These are phyloP conservation scores for Pantherophis alleghaniensis DNA, from an alignment of 2,797 vertebrate species.

Conservation along the genomic window DNA sequence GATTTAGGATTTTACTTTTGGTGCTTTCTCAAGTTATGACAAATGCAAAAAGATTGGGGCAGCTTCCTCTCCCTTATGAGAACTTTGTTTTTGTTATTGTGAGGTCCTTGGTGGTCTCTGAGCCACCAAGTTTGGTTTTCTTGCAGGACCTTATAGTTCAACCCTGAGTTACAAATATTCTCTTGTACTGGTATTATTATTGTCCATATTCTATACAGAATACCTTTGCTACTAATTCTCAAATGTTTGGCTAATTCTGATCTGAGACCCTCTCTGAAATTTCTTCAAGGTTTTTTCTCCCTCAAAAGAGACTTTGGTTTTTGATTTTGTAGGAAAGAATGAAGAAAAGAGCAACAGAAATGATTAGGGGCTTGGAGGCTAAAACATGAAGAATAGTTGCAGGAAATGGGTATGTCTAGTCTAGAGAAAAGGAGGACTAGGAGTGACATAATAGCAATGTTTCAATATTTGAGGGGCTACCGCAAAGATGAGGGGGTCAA, in stretches of 20 bases:
- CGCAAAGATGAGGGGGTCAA: background rate
- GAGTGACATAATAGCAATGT: background rate
- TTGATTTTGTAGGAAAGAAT: background rate
- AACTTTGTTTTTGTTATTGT: background rate
- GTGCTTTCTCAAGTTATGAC: background rate
- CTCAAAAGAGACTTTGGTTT: background rate
- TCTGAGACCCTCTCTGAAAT: background rate
- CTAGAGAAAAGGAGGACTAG: background rate
- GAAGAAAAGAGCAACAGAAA: too few species aligned
- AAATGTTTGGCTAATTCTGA: background rate
- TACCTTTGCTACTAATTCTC: background rate
- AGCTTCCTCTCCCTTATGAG: background rate
- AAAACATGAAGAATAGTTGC: background rate
- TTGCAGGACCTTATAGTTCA: too few species aligned
- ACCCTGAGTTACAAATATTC: too few species aligned
- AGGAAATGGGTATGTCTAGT: background rate
- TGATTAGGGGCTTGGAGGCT: too few species aligned
- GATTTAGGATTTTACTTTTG: background rate
- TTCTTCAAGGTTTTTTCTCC: background rate
- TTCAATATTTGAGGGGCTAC: background rate
- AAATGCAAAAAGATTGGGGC: background rate
- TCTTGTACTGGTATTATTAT: too few species aligned
- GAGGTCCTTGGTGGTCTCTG: too few species aligned
- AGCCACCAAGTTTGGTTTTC: too few species aligned
- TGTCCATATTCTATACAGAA: background rate